These are phyloP conservation scores for Pyrgilauda ruficollis DNA, from an alignment of 2,113 vertebrate species.

Conservation along the genomic window DNA sequence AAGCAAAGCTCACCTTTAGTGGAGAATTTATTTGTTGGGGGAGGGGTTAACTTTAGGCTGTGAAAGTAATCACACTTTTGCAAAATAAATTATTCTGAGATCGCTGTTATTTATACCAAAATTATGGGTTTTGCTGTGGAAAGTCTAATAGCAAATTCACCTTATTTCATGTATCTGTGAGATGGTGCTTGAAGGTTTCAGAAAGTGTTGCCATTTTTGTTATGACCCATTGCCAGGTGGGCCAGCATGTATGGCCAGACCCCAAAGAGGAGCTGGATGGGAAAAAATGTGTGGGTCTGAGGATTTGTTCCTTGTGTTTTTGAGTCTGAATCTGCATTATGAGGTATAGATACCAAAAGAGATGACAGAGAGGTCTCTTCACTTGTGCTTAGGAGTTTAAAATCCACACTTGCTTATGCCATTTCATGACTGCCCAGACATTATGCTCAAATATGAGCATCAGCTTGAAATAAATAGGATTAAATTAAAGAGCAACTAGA, in stretches of 20 bases:
- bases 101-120: neutral
- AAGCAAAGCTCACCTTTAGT: neutral
- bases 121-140: neutral
- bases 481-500: neutral
- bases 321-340: neutral
- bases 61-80: neutral
- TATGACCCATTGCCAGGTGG: neutral
- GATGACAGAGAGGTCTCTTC: neutral
- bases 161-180: neutral
- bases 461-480: neutral
- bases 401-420: neutral
- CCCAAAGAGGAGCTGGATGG: neutral
- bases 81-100: neutral
- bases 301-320: neutral
- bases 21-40: neutral
- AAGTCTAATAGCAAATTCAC: neutral
- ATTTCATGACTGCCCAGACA: neutral
- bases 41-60: neutral
- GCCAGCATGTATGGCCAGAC: rapidly evolving
- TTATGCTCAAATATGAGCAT: neutral
- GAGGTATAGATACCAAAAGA: neutral
- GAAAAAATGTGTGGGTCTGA: neutral
- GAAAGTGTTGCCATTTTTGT: neutral
- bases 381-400: neutral
- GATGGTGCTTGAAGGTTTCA: neutral